Evolutionary conservation across 2,888 invertebrate species (phyloP).

Genomic region (Cheilosia vernalis): DNA sequence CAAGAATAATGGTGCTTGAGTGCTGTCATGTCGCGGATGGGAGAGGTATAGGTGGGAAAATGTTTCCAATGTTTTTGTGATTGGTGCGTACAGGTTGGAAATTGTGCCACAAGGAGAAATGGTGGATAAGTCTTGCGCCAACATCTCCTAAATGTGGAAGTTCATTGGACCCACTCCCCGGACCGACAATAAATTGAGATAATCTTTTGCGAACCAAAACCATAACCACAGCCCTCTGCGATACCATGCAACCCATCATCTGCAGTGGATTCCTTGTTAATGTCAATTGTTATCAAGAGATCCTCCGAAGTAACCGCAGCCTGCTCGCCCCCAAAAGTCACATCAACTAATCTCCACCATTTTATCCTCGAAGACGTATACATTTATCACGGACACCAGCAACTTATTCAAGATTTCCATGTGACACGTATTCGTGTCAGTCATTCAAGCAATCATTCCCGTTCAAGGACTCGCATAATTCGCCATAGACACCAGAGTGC

Average conservation of each 20-base stretch:
- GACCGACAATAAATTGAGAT: constrained; percentile 31
- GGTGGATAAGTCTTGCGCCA: no score
- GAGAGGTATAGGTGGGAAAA: no score
- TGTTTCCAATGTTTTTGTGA: no score
- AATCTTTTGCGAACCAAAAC: constrained; percentile 17
- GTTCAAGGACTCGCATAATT: constrained; percentile 36
- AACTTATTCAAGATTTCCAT: constrained; percentile 63
- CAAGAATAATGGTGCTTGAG: no score
- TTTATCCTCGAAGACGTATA: constrained; percentile 8
- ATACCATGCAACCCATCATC: background rate
- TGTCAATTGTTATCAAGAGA: constrained; percentile 38
- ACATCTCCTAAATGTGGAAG: no score
- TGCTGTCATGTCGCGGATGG: no score
- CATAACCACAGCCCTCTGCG: background rate
- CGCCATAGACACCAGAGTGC: background rate
- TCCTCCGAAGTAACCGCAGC: constrained; percentile 3
- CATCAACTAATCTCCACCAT: constrained; percentile 34
- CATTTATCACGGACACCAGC: constrained; percentile 59
- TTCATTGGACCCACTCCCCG: background rate
- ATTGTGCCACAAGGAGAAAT: no score
- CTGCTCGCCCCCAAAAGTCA: constrained; percentile 13
- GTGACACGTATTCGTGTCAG: constrained; percentile 68
- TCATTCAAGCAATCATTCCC: constrained; percentile 30
- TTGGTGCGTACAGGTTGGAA: no score
- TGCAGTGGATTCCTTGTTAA: constrained; percentile 27